Conservation (phyloP, 2,797 vertebrate species). For the Betta splendens region DNA sequence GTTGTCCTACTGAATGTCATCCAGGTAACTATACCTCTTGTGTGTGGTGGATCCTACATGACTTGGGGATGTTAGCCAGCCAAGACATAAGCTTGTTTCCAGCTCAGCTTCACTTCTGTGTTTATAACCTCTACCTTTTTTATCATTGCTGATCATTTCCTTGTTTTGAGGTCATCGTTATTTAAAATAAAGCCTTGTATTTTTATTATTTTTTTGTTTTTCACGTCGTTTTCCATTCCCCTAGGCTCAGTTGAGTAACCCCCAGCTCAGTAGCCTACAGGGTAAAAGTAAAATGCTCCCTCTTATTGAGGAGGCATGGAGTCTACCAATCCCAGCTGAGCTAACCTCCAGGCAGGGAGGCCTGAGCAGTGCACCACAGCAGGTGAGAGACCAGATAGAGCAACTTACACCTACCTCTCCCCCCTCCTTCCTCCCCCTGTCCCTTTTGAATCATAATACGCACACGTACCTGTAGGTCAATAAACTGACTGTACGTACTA, state of each 20-base stretch:
- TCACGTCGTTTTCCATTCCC: conserved; percentile 86
- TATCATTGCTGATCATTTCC: conserved; percentile 77
- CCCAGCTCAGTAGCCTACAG: conserved; percentile 99
- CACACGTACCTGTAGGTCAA: conserved; percentile 26
- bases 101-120: conserved; percentile 57
- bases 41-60: conserved; percentile 49
- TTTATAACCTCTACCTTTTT: conserved; percentile 67
- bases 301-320: conserved; percentile 99
- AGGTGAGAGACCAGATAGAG: conserved; percentile 94
- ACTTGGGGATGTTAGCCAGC: conserved; percentile 14
- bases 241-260: conserved; percentile 99
- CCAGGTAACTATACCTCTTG: conserved; percentile 37
- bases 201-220: conserved; percentile 63
- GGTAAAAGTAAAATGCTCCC: conserved; percentile 99
- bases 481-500: conserved; percentile 34
- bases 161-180: conserved; percentile 75
- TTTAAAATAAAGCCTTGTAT: conserved; percentile 48
- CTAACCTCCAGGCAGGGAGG: conserved; percentile 99
- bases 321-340: conserved; percentile 99
- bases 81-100: conserved; percentile 40
- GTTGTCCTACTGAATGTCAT: conserved; percentile 58
- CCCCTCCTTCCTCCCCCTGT: conserved; percentile 57
- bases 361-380: conserved; percentile 97
- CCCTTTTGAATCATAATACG: conserved; percentile 47
- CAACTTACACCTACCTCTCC: conserved; percentile 71